Evolutionary conservation across 2,797 vertebrate genomes (phyloP), one percentile per base, ranked within the genome.

Genomic region (Picus viridis): DNA sequence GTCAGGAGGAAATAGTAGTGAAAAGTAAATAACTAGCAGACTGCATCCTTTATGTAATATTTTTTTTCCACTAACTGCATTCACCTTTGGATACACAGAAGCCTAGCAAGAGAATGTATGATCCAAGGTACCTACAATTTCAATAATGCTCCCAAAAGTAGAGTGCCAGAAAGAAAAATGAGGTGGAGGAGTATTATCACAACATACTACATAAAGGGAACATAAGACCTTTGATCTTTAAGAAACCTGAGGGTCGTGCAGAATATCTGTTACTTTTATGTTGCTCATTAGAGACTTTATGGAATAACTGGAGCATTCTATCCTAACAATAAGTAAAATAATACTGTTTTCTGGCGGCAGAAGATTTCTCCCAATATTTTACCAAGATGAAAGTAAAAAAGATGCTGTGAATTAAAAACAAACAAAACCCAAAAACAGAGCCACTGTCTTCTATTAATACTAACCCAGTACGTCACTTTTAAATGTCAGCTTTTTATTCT

Each of bases 381-480:
- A 54, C 26, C 26, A 54, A 41, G 4, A 59, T 49, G 20, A 90
- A 88, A 69, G 3, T n/a, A 0, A 68, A 80, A 26, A 29, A 79
- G 89, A 61, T 22, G 61, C 41, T 16, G 1, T 6, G 0, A 34
- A 8, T 29, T 23, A 41, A 34, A 17, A 86, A 51, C 13, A 54
- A 54, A 54, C 13, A 29, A 16, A 16, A 8, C 27, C 53, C 9
- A 9, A 29, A 4, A 12, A 29, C 2, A 53, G 26, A 53, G 29
- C 4, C 43, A 36, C 2, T 9, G 4, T 24, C 2, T 45, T 24
- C 2, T 45, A 12, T 29, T 45, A 10, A 61, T 62, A 61, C 59
- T 4, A 29, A 0, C 1, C 2, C 7, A 27, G 2, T 26, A 57
- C 3, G 15, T 69, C 27, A 57, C 9, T 49, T 23, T 23, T 12